Base-by-base conservation (phyloP, 2,888 invertebrate species). In the Aromia moschata region DNA sequence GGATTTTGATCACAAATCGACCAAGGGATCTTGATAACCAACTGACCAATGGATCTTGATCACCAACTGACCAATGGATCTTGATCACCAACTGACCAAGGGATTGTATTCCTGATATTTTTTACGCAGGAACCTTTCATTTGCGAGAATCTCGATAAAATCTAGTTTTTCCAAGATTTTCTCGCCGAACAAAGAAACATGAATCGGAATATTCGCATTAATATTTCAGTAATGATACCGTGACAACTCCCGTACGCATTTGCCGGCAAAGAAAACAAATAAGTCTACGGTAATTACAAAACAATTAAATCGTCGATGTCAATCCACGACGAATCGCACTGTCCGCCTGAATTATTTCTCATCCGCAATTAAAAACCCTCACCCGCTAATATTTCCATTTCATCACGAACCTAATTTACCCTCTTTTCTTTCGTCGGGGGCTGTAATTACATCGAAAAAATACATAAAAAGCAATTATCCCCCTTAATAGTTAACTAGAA, bases 251-350 rank as follows among this genome's bases (percentile, higher is more conserved):
- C 53, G 60, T 56, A 63, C 54, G 58, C 59, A 59, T 62, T 56
- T 47, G 58, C 36, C 60, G 55, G 44, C 46, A 57, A 60, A 65
- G 63, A 67, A 70, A 71, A 68, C 65, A 68, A 70, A 71, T 67
- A 69, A 70, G 64, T 70, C 64, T 70, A 72, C 67, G 63, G 70
- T 73, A 73, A 74, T 74, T 74, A 71, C 54, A 63, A 69, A 74
- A 70, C 73, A 72, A 74, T 74, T 74, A 74, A 71, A 70, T 70
- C 66, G 67, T 70, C 68, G 62, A 64, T 59, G 56, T 60, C 59
- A 71, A 71, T 70, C 70, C 45, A 62, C 55, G 33, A 63, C 56
- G 62, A 67, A 70, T 72, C 70, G 71, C 70, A 69, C 70, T 67
- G 59, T 66, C 62, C 64, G 62, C 61, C 58, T 75, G 68, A 74